Conservation (phyloP, 2,888 invertebrate species). For the Diarsia brunnea region DNA sequence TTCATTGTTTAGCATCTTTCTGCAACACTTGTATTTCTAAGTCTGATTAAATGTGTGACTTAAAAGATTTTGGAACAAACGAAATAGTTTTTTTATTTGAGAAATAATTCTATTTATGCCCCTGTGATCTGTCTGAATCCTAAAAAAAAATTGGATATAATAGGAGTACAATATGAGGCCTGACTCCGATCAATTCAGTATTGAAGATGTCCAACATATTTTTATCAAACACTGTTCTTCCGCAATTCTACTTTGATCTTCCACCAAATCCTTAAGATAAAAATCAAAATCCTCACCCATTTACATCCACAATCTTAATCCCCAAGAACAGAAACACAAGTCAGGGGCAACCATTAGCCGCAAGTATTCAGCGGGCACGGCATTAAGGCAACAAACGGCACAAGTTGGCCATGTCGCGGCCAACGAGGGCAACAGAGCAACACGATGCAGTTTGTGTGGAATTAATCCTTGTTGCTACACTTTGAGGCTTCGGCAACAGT, state of each 20-base stretch:
- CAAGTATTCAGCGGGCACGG: conserved; percentile 47
- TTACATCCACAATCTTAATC: conserved; percentile 38
- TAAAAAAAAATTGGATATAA: too few species aligned
- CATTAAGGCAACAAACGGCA: conserved; percentile 67
- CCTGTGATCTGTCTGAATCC: not conserved
- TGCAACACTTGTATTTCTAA: not conserved
- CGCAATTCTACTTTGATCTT: not conserved
- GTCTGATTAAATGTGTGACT: too few species aligned
- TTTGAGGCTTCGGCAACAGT: conserved; percentile 55
- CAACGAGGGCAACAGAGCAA: conserved; percentile 54
- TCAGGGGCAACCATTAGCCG: conserved; percentile 57
- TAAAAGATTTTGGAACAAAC: not conserved
- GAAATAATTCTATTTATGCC: not conserved
- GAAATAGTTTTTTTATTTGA: not conserved
- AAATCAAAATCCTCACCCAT: not conserved
- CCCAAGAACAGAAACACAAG: conserved; percentile 37
- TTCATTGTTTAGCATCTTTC: too few species aligned
- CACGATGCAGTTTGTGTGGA: conserved; percentile 73
- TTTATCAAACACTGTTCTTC: not conserved
- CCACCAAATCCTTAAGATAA: not conserved
- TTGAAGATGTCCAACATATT: not conserved
- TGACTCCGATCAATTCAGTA: too few species aligned
- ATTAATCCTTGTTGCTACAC: conserved; percentile 79
- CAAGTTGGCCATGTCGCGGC: conserved; percentile 66
- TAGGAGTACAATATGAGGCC: too few species aligned